Evolutionary conservation across 2,888 invertebrate genomes (phyloP), one percentile per base, ranked within the genome.

Genomic region (Epistrophe eligans): DNA sequence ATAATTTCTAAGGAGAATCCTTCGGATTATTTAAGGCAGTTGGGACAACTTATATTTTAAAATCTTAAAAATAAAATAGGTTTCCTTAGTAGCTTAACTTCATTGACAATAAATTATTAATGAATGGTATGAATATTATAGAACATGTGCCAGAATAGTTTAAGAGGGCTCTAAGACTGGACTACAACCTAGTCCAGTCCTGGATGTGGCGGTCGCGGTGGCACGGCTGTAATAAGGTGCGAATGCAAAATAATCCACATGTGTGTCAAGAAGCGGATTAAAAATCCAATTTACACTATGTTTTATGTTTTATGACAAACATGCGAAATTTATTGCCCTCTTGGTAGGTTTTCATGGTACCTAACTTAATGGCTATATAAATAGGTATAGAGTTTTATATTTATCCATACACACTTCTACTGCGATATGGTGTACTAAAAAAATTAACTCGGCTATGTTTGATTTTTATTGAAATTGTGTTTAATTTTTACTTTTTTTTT

Each of bases 271-370:
- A 66, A 55, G 48, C 50, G 50, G 64, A 83, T 71, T 58, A 70
- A 83, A 84, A 72, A 82, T 72, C 74, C 79, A 50, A 82, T 82
- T 82, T 87, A 82, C 82, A 82, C 85, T 87, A 85, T 79, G 82
- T 72, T 85, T 70, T 81, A 70, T 82, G 77, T 62, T 79, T 87
- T 83, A 79, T 77, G 85, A 85, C 81, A 85, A 85, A 82, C 74
- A 79, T 62, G 79, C 66, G 66, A 83, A 87, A 83, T 87, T 87
- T 87, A 87, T 79, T 71, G 60, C 62, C 64, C 79, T 64, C 62
- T 17, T 64, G 43, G 43, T 58, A 43, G 43, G 74, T 64, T 66
- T 79, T 74, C 74, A 74, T 74, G 79, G 70, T 58, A 52, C 45
- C 15, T 67, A n/a, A 28, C 45, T 8, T 45, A n/a, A n/a, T n/a